phyloP scores from a whole-genome alignment of 2,797 vertebrate species.

The Tragelaphus eurycerus region DNA sequence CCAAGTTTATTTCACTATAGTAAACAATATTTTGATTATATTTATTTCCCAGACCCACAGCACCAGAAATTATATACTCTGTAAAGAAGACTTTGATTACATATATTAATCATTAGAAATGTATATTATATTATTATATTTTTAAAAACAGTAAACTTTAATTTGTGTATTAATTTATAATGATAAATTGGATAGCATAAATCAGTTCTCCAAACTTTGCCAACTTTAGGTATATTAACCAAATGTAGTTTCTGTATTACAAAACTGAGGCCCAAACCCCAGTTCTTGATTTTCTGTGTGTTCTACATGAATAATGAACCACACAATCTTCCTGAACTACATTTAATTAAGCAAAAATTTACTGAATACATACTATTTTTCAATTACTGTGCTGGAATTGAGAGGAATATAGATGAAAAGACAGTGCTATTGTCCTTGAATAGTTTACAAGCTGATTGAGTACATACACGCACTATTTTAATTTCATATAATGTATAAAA shows the following conservation, averaged over 20 bases:
- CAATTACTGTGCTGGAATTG: background rate
- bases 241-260: background rate
- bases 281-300: background rate
- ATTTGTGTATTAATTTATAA: background rate
- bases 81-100: background rate
- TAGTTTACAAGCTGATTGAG: background rate
- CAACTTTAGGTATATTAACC: background rate
- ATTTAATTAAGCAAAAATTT: background rate
- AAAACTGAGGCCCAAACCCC: background rate
- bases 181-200: background rate
- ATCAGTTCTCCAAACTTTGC: background rate
- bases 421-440: background rate
- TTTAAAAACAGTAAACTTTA: background rate
- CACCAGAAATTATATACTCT: background rate
- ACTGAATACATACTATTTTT: background rate
- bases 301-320: background rate
- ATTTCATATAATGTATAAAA: background rate
- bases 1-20: background rate
- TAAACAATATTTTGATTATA: background rate
- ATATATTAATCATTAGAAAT: background rate
- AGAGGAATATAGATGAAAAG: background rate
- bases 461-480: background rate
- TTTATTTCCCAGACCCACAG: background rate
- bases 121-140: background rate
- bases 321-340: background rate